phyloP scores from a whole-genome alignment of 2,113 vertebrate genomes.

The Mellivora capensis region DNA sequence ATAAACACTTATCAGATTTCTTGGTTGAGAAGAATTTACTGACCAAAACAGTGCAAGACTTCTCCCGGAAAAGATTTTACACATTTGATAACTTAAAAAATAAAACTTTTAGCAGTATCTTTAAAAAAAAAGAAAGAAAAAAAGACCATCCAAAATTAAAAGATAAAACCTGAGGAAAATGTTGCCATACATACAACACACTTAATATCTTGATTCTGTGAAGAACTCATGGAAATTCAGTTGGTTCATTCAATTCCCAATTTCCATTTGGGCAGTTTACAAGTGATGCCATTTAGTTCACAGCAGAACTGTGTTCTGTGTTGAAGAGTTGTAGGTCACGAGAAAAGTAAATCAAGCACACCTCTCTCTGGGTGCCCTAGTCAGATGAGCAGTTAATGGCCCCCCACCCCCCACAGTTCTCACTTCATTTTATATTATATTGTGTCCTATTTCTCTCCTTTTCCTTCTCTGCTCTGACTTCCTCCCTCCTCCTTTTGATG shows the following conservation, averaged over 20 bases:
- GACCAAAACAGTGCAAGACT: background rate
- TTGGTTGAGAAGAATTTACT: background rate
- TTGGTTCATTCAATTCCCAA: slow-evolving; percentile 26
- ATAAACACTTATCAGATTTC: background rate
- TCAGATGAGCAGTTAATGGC: background rate
- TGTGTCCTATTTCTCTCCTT: slow-evolving; percentile 7
- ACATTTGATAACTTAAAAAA: background rate
- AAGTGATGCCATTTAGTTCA: slow-evolving; percentile 19
- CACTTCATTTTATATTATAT: background rate
- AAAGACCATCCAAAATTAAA: background rate
- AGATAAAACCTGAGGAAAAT: background rate
- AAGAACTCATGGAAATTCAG: background rate
- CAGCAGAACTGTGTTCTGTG: background rate
- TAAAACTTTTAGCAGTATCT: background rate
- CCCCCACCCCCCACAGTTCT: background rate
- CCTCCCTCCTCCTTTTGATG: slow-evolving; percentile 36
- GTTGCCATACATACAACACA: background rate
- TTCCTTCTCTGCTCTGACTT: slow-evolving; percentile 32
- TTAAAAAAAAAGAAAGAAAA: background rate
- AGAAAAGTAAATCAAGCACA: background rate
- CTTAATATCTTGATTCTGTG: background rate
- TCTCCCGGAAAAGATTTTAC: background rate
- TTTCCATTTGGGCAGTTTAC: slow-evolving; percentile 6
- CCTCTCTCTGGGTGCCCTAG: background rate
- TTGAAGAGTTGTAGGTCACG: background rate